These are phyloP conservation scores for Balanococcus diminutus DNA, from an alignment of 2,888 invertebrate species.

Conservation along the genomic window DNA sequence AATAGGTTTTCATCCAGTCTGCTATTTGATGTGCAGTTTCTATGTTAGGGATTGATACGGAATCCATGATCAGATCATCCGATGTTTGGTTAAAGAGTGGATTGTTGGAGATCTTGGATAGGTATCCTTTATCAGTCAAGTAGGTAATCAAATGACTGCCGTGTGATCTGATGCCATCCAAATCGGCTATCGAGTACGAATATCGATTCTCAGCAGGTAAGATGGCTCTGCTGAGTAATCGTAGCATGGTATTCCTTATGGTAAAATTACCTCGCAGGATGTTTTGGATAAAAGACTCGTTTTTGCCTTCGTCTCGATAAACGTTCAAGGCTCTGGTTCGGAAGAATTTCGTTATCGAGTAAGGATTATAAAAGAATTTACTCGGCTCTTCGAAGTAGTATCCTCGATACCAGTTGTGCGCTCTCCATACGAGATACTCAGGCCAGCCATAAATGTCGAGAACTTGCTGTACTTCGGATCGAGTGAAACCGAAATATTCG, in stretches of 20 bases:
- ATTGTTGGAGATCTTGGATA: background rate
- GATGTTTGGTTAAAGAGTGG: background rate
- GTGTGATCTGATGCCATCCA: background rate
- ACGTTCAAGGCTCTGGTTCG: background rate
- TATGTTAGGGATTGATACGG: background rate
- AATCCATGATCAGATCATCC: background rate
- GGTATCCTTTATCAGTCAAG: background rate
- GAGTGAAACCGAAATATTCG: slow-evolving; percentile 3
- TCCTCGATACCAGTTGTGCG: background rate
- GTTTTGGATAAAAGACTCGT: background rate
- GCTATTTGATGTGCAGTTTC: background rate
- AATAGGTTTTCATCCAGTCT: background rate
- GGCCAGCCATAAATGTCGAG: background rate
- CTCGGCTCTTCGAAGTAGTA: background rate
- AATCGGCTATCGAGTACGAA: background rate
- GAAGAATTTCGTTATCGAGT: background rate
- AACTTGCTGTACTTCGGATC: background rate
- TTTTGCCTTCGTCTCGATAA: background rate
- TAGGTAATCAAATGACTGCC: background rate
- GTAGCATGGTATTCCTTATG: background rate
- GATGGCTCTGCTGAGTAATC: background rate
- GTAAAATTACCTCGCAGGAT: background rate
- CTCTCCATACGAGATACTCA: background rate
- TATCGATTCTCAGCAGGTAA: background rate
- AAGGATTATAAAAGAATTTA: background rate